Conservation (phyloP, 1,140 invertebrate species). For the Drosophila orosa region DNA sequence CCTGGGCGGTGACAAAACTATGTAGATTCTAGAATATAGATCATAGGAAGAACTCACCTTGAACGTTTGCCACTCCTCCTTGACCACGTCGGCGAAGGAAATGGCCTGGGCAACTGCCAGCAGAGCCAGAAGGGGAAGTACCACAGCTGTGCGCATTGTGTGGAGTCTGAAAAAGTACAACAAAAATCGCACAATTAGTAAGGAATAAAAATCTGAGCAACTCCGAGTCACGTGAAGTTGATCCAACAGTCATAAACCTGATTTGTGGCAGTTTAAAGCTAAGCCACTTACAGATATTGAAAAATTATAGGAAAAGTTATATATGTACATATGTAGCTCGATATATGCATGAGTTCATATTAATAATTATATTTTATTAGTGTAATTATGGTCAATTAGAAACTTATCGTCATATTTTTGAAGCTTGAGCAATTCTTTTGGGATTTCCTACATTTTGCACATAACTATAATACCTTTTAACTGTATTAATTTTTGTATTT, state of each 20-base stretch:
- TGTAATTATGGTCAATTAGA: background rate
- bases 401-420: background rate
- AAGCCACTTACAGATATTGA: background rate
- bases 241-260: constrained; percentile 9
- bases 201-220: background rate
- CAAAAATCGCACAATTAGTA: constrained; percentile 15
- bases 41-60: constrained; percentile 87
- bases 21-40: background rate
- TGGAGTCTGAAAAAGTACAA: constrained; percentile 13
- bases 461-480: background rate
- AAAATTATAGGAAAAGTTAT: background rate
- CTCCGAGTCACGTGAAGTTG: constrained; percentile 25
- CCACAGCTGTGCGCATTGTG: constrained; percentile 85
- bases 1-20: constrained; percentile 22
- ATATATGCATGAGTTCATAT: background rate
- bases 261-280: constrained; percentile 2
- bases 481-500: background rate
- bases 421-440: background rate
- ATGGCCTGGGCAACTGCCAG: constrained; percentile 86
- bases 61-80: constrained; percentile 90
- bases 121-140: constrained; percentile 83
- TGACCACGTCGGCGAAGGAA: constrained; percentile 89
- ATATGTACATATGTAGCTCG: too few species aligned
- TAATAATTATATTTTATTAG: background rate
- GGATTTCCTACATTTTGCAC: background rate